These are phyloP conservation scores for Eleutherodactylus coqui DNA, from an alignment of 2,797 vertebrate species.

Conservation along the genomic window DNA sequence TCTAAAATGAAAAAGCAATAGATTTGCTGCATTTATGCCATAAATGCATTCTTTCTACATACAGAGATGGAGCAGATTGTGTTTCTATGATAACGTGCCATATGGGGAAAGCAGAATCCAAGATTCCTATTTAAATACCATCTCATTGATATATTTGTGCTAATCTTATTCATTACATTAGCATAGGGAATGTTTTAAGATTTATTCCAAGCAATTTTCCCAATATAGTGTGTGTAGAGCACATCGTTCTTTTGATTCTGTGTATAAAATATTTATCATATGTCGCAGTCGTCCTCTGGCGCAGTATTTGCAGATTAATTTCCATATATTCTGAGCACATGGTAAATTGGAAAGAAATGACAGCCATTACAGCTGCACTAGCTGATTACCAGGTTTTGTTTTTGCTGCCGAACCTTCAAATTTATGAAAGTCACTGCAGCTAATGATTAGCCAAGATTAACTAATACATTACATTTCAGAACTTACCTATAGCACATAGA, in stretches of 20 bases:
- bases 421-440: conserved; percentile 7
- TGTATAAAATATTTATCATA: conserved; percentile 82
- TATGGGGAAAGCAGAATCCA: conserved; percentile 8
- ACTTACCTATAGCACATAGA: not conserved
- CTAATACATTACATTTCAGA: not conserved
- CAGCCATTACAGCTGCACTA: conserved; percentile 37
- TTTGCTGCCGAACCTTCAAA: conserved; percentile 1
- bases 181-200: conserved; percentile 63
- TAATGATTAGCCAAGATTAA: not conserved
- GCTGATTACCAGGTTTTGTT: conserved; percentile 37
- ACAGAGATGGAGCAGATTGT: conserved; percentile 17
- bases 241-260: conserved; percentile 77
- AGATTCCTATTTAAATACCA: conserved; percentile 42
- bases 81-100: conserved; percentile 14
- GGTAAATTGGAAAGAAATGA: conserved; percentile 70
- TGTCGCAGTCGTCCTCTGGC: conserved; percentile 71
- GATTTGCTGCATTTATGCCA: not conserved
- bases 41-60: not conserved
- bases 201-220: conserved; percentile 72
- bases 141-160: conserved; percentile 54
- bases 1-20: not conserved
- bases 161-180: conserved; percentile 67
- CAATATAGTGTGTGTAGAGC: conserved; percentile 74
- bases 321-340: conserved; percentile 72
- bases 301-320: conserved; percentile 68